Percentiles rank a stretch among this genome's conserved stretches.
These are phyloP conservation scores for Sandelia bainsii DNA, from an alignment of 2,797 vertebrate species.

Conservation along the genomic window DNA sequence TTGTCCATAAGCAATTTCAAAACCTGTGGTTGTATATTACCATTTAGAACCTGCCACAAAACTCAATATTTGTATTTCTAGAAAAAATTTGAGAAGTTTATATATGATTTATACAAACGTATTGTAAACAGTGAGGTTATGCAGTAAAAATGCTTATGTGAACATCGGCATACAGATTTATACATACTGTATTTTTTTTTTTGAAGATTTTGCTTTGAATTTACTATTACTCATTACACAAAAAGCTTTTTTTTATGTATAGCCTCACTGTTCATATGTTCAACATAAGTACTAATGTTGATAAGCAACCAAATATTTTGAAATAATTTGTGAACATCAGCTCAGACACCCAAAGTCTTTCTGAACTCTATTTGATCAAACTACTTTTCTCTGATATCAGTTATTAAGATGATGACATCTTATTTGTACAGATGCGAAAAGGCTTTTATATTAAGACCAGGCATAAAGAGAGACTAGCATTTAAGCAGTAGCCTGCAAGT, in stretches of 20 bases:
- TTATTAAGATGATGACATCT: constrained; percentile 19
- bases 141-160: background rate
- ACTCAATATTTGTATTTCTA: background rate
- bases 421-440: constrained; percentile 2
- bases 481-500: constrained; percentile 53
- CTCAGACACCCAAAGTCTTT: constrained; percentile 8
- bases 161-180: constrained; percentile 7
- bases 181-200: background rate
- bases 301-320: constrained; percentile 6
- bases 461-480: constrained; percentile 34
- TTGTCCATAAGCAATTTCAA: background rate
- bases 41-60: constrained; percentile 7
- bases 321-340: background rate
- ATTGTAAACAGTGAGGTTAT: background rate
- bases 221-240: constrained; percentile 25
- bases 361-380: constrained; percentile 24
- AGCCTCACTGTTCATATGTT: background rate
- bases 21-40: background rate
- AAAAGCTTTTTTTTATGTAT: background rate
- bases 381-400: constrained; percentile 11
- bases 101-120: background rate
- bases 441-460: constrained; percentile 15
- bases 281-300: constrained; percentile 21
- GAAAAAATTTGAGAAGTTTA: background rate
- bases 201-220: constrained; percentile 25